Conservation (phyloP, 2,113 vertebrate species). For the Elephantulus edwardii region DNA sequence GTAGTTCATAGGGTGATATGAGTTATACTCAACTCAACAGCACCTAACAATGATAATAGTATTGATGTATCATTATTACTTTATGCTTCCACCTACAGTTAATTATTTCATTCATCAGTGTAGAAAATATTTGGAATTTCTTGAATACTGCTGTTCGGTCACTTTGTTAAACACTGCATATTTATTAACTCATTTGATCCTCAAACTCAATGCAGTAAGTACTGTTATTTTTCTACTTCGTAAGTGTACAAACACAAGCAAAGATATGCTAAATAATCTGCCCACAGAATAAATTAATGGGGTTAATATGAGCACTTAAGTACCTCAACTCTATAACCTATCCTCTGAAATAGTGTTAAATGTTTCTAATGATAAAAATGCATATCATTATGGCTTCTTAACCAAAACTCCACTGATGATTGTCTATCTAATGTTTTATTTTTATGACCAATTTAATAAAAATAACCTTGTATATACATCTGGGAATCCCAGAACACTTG, state of each 20-base stretch:
- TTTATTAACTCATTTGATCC: neutral
- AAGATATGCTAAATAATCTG: neutral
- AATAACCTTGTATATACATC: neutral
- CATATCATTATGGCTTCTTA: neutral
- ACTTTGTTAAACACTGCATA: neutral
- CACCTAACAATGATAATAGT: no score
- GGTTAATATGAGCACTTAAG: neutral
- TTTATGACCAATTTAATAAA: neutral
- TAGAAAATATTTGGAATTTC: neutral
- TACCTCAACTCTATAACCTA: accelerated
- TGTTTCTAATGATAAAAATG: neutral
- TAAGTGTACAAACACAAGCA: neutral
- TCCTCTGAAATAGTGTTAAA: accelerated
- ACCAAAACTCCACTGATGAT: neutral
- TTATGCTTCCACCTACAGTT: neutral
- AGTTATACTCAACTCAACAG: no score
- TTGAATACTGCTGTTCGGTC: neutral
- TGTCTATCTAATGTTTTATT: neutral
- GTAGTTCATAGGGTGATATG: no score
- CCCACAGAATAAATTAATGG: neutral
- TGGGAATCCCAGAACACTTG: no score
- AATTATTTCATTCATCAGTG: neutral
- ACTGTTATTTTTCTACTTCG: neutral
- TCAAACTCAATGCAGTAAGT: neutral
- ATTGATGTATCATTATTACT: neutral